These are phyloP conservation scores for Lepidothrix coronata DNA, from an alignment of 2,113 vertebrate genomes.

Conservation along the genomic window DNA sequence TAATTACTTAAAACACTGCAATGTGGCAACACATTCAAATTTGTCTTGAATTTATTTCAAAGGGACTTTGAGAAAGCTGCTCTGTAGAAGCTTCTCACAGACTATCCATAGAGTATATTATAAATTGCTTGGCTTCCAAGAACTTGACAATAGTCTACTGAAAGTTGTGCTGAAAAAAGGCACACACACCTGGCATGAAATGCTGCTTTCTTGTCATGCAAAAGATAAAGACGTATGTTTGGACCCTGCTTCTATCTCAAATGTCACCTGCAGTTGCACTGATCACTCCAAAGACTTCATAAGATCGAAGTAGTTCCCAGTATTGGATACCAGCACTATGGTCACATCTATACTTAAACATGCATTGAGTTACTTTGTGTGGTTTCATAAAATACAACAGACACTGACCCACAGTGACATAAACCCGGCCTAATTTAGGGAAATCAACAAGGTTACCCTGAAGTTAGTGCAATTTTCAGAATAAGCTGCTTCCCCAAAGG, in stretches of 20 bases:
- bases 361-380: neutral
- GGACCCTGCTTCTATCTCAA: neutral
- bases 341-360: neutral
- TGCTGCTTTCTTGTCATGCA: neutral
- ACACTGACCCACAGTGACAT: neutral
- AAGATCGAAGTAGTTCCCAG: neutral
- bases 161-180: neutral
- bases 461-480: neutral
- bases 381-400: neutral
- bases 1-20: neutral
- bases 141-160: neutral
- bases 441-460: neutral
- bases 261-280: neutral
- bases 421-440: neutral
- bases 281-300: neutral
- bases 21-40: neutral
- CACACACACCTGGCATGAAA: neutral
- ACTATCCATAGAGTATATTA: neutral
- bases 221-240: fast-evolving
- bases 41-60: neutral
- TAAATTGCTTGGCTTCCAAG: neutral
- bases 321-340: neutral
- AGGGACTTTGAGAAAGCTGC: neutral
- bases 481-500: neutral
- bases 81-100: fast-evolving